Base-by-base conservation (phyloP, 2,888 invertebrate species). In the Zele albiditarsus region DNA sequence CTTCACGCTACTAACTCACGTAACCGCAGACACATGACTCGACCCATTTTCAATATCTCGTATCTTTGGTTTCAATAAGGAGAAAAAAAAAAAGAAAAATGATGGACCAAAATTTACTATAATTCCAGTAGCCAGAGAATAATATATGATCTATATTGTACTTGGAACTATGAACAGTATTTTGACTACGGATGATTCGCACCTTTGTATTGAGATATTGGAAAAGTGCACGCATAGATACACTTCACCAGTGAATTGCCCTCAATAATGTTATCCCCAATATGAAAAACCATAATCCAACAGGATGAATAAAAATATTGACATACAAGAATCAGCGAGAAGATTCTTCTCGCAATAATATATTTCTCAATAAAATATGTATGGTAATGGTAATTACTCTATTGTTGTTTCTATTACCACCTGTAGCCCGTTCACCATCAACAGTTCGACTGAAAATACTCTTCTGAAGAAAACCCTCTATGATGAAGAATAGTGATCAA, bases 1-100 rank as follows among this genome's bases (percentile, higher is more conserved):
- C 71, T 85, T 82, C 71, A 77, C 86, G 62, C 77, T 85, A 33
- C 71, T 79, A 60, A 77, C 77, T n/a, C 76, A 77, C 67, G 75
- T 79, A 31, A 80, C 49, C 1, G 62, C 67, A 53, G 72, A 66
- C 49, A 14, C 25, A 68, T 62, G 58, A 67, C 31, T 73, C 42
- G 23, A 57, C 57, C 27, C 5, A 23, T 72, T 25, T 23, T 25
- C 23, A 38, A 8, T 12, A 42, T 42, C n/a, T 23, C 20, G 25
- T 42, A 4, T 33, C 25, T 57, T 5, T 0, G 31, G 16, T n/a
- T 31, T 62, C n/a, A n/a, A 27, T 62, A n/a, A 12, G 2, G 14
- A 62, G 1, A 62, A 28, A 31, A 10, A 12, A n/a, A n/a, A n/a
- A 46, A 10, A 46, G n/a, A 46, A 42, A 42, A 42, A 14, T 10